phyloP scores from a whole-genome alignment of 2,797 vertebrate genomes.

The Alosa sapidissima region DNA sequence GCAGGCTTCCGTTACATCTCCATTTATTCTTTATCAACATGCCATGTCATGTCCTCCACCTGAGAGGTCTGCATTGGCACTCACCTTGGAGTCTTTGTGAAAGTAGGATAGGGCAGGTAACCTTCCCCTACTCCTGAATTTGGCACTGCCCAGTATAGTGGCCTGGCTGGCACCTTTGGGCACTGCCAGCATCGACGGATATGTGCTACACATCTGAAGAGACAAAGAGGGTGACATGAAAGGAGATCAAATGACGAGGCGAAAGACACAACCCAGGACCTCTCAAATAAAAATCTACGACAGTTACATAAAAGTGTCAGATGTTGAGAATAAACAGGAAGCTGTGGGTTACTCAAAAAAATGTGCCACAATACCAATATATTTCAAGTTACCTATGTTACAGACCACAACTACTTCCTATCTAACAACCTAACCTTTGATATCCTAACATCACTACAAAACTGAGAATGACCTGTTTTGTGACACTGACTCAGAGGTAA shows the following conservation, averaged over 20 bases:
- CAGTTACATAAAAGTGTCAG: background rate
- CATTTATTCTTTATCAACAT: background rate
- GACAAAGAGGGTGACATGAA: background rate
- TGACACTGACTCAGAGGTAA: background rate
- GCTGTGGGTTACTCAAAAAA: background rate
- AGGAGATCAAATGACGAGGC: background rate
- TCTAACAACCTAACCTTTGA: background rate
- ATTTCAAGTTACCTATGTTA: background rate
- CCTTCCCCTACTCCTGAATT: conserved; percentile 79
- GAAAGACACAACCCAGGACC: background rate
- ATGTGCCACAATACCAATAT: background rate
- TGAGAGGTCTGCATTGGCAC: background rate
- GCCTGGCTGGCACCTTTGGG: conserved; percentile 68
- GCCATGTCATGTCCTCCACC: background rate
- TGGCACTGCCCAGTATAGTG: conserved; percentile 75
- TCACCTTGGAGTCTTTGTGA: conserved; percentile 76
- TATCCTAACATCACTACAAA: background rate
- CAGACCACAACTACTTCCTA: background rate
- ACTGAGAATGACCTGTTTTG: background rate
- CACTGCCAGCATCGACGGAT: conserved; percentile 73
- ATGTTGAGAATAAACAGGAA: background rate
- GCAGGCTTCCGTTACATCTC: too few relatives aligned
- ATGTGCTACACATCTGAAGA: conserved; percentile 73
- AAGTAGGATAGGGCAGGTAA: conserved; percentile 81
- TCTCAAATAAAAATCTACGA: background rate